These are phyloP conservation scores for Lamproptera curius DNA, from an alignment of 2,888 invertebrate species.

Conservation along the genomic window DNA sequence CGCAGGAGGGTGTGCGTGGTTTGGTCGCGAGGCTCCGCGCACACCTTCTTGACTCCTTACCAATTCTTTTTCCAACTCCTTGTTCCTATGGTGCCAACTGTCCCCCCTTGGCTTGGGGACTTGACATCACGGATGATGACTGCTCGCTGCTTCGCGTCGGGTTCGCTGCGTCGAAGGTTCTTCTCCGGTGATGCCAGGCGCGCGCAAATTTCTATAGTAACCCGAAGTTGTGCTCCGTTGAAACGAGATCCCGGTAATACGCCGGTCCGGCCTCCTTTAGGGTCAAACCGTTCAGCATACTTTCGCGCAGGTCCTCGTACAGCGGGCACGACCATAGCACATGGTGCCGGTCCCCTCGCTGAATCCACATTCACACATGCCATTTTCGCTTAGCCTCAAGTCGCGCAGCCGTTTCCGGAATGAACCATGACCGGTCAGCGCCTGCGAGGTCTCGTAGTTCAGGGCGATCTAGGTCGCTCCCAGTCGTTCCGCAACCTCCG, in stretches of 20 bases:
- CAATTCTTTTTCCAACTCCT: no score
- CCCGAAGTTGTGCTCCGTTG: background rate
- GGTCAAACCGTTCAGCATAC: background rate
- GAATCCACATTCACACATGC: background rate
- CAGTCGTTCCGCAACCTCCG: no score
- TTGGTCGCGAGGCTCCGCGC: no score
- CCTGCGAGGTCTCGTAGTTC: constrained; percentile 1
- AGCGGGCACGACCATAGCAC: constrained; percentile 3
- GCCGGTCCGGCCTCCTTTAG: background rate
- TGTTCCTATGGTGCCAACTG: no score
- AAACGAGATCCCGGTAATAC: background rate
- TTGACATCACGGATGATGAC: no score
- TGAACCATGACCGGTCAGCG: constrained; percentile 1
- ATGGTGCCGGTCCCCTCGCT: background rate
- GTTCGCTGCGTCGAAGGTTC: background rate
- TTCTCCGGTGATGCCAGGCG: background rate
- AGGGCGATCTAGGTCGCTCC: background rate
- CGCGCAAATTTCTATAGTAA: background rate
- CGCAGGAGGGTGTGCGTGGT: no score
- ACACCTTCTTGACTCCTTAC: no score
- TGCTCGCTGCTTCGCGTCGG: background rate
- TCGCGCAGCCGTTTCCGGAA: background rate
- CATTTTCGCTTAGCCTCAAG: background rate
- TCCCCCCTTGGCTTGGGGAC: no score
- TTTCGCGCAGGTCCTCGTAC: background rate